Evolutionary conservation across 2,797 vertebrate genomes (phyloP).

Genomic region (Hyperoplus lanceolatus): DNA sequence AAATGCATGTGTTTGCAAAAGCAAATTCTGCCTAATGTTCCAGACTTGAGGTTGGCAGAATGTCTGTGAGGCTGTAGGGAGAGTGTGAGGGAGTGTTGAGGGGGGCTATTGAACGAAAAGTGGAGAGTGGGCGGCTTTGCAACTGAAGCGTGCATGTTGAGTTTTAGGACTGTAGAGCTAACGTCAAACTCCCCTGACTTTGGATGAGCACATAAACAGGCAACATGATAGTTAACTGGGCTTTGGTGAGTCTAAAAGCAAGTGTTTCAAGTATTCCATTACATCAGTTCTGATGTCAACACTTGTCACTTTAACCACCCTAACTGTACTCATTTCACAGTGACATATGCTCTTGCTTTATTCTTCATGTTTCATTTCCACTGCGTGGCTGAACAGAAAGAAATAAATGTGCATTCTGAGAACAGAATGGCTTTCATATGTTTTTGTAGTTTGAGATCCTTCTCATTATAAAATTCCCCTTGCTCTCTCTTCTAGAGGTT

Average conservation of each 20-base stretch:
- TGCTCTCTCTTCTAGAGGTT: slow-evolving; percentile 19
- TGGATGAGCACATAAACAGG: slow-evolving; percentile 18
- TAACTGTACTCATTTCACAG: slow-evolving; percentile 49
- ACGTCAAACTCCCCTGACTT: slow-evolving; percentile 51
- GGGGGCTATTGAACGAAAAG: slow-evolving; percentile 59
- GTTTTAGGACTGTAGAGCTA: slow-evolving; percentile 38
- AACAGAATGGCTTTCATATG: slow-evolving; percentile 62
- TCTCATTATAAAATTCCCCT: slow-evolving; percentile 34
- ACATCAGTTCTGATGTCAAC: slow-evolving; percentile 33
- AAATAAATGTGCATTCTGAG: slow-evolving; percentile 24
- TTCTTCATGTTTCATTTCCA: slow-evolving; percentile 47
- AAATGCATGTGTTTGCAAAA: slow-evolving; percentile 33
- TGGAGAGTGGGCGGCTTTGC: slow-evolving; percentile 64
- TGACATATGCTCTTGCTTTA: slow-evolving; percentile 64
- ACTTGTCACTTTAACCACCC: slow-evolving; percentile 45
- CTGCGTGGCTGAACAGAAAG: slow-evolving; percentile 31
- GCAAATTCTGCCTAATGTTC: slow-evolving; percentile 41
- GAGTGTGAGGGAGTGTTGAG: slow-evolving; percentile 36
- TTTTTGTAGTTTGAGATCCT: slow-evolving; percentile 42
- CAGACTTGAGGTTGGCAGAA: slow-evolving; percentile 46
- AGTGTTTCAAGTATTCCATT: slow-evolving; percentile 17
- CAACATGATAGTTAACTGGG: slow-evolving; percentile 22
- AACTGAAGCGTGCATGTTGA: slow-evolving; percentile 49
- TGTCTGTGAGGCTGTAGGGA: slow-evolving; percentile 38
- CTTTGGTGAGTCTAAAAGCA: neutral